Conservation (phyloP, 1,140 invertebrate species). For the Leptestheria dahalacensis region DNA sequence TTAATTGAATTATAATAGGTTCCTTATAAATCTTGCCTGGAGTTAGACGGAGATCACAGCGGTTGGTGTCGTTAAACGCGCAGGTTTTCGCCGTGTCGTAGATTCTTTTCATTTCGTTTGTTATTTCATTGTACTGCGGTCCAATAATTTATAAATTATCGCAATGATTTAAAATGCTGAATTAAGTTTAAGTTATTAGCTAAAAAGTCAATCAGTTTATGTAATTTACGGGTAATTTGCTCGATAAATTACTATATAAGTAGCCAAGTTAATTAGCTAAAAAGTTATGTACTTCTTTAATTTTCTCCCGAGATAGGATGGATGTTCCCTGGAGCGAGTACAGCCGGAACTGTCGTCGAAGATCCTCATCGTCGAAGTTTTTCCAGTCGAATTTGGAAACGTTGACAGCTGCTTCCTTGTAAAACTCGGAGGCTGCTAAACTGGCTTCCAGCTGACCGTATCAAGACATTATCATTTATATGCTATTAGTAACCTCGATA, state of each 20-base stretch:
- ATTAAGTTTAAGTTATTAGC: neutral
- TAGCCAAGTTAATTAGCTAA: neutral
- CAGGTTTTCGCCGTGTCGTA: constrained; percentile 30
- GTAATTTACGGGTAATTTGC: constrained; percentile 21
- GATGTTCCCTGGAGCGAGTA: constrained; percentile 45
- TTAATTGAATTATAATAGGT: neutral
- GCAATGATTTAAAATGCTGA: neutral
- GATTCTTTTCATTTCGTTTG: constrained; percentile 26
- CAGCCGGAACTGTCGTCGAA: constrained; percentile 27
- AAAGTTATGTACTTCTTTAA: constrained; percentile 25
- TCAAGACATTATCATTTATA: too few species aligned
- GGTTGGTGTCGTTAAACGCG: constrained; percentile 38
- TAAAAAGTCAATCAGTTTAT: constrained; percentile 42
- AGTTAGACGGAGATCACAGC: constrained; percentile 56
- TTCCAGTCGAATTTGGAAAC: constrained; percentile 24
- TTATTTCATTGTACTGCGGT: constrained; percentile 21
- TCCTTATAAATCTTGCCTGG: constrained; percentile 38
- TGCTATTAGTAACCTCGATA: too few species aligned
- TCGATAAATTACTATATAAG: neutral
- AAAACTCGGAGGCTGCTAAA: neutral
- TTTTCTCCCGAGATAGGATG: constrained; percentile 46
- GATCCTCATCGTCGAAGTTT: constrained; percentile 24
- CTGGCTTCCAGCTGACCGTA: constrained; percentile 2
- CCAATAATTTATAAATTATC: too few species aligned
- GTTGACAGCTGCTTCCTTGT: constrained; percentile 15